Base-by-base conservation (phyloP, 2,797 vertebrate species). In the Rhinella marina region DNA sequence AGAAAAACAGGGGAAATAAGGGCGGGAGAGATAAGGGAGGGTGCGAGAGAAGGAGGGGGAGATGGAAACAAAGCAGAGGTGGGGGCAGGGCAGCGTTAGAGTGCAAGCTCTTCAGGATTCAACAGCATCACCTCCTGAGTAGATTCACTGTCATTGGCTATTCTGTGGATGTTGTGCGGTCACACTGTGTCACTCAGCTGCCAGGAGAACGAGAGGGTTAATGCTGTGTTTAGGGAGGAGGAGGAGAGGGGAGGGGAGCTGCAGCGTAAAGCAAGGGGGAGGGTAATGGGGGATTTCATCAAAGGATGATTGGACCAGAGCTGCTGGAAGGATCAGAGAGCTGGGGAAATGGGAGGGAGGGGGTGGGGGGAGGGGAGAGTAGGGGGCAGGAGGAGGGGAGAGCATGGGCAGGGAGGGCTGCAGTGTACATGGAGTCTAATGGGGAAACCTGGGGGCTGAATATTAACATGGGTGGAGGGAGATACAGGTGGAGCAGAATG, bases 11-110 rank as follows among this genome's bases (percentile, higher is more conserved):
- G 82, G 84, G 70, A 56, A 29, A 23, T 52, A 59, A 50, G 78
- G 84, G 23, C 54, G 84, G 87, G 75, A 59, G 73, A 21, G 29
- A 56, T 6, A 32, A 14, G 41, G 83, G 78, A 66, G 78, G 84
- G 76, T 7, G 16, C 12, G 76, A 29, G 82, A 29, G 32, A 14
- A 62, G 87, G 70, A 54, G 80, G 81, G 87, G 79, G 81, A 88
- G 73, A 61, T 19, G 66, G 41, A 64, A 48, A 83, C 62, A 80
- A 68, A 83, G 72, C 62, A 57, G 59, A 19, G 73, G 72, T 7
- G 73, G 41, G 84, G 41, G 12, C 10, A n/a, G 7, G 56, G 56
- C 48, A 13, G 10, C 10, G 50, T n/a, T 81, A 64, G 61, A 81
- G 17, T 50, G 81, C 62, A 68, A 70, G 62, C 81, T 75, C 68